A percentile compares a stretch with the other conserved stretches of the same genome.
Evolutionary conservation across 2,797 vertebrate genomes (phyloP).

Genomic region (Tamandua tetradactyla): DNA sequence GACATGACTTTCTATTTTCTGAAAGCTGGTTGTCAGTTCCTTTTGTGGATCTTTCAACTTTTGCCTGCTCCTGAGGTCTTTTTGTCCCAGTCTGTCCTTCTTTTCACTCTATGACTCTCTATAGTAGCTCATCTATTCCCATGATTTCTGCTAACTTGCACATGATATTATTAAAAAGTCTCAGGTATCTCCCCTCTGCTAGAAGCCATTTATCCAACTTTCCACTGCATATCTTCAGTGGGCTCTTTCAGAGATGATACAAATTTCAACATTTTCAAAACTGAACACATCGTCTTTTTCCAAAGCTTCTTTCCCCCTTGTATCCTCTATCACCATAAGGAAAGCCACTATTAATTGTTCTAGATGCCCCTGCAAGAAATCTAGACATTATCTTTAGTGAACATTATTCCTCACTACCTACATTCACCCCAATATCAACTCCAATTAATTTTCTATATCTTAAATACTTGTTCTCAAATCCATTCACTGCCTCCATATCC

Average conservation of each 20-base stretch:
- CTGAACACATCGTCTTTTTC: not conserved
- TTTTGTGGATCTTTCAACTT: not conserved
- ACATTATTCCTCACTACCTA: not conserved
- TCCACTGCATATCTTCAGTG: not conserved
- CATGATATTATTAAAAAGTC: not conserved
- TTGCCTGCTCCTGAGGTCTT: not conserved
- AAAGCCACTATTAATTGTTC: not conserved
- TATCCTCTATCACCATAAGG: not conserved
- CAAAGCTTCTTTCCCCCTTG: not conserved
- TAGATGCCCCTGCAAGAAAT: not conserved
- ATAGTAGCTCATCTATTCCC: not conserved
- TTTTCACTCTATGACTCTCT: not conserved
- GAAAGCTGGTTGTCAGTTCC: not conserved
- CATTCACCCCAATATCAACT: not conserved
- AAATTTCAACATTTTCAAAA: not conserved
- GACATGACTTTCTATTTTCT: not conserved
- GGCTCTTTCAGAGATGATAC: not conserved
- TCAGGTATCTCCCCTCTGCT: not conserved
- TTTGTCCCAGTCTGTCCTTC: not conserved
- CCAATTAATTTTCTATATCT: not conserved
- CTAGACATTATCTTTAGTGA: not conserved
- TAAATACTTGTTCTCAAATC: not conserved
- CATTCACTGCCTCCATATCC: not conserved
- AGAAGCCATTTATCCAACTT: not conserved
- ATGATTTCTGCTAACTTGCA: not conserved